Conservation (phyloP, 2,888 invertebrate species). For the Parnassius apollo region DNA sequence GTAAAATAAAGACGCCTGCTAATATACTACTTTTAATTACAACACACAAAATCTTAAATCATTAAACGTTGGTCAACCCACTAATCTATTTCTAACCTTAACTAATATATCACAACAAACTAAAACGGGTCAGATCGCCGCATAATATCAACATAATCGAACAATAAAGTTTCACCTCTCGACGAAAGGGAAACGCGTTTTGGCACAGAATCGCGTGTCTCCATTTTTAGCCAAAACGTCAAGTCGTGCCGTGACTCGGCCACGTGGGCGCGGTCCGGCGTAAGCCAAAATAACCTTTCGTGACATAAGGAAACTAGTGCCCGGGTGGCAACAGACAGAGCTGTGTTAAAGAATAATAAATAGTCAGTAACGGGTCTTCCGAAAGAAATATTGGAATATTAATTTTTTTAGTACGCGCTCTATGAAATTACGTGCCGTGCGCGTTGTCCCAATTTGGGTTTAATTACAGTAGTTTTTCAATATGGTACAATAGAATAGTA, state of each 20-base stretch:
- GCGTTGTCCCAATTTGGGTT: too few relatives aligned
- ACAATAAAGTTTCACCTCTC: slow-evolving; percentile 23
- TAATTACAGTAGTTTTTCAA: too few relatives aligned
- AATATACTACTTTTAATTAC: too few relatives aligned
- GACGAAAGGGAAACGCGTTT: slow-evolving; percentile 27
- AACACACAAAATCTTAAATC: too few relatives aligned
- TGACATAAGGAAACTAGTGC: slow-evolving; percentile 19
- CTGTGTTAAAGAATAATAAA: slow-evolving; percentile 13
- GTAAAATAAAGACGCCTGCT: too few relatives aligned
- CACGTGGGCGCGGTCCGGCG: slow-evolving; percentile 15
- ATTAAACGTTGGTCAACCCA: neutral
- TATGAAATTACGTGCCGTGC: too few relatives aligned
- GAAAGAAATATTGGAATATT: slow-evolving; percentile 12
- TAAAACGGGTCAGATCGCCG: slow-evolving; percentile 1
- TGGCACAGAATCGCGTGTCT: slow-evolving; percentile 20
- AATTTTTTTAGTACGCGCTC: slow-evolving; percentile 2
- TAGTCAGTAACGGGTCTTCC: slow-evolving; percentile 9
- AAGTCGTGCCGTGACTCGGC: slow-evolving; percentile 13
- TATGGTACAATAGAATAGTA: too few relatives aligned
- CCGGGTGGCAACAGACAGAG: slow-evolving; percentile 24
- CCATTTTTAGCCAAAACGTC: slow-evolving; percentile 20
- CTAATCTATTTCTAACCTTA: neutral
- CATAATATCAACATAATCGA: slow-evolving; percentile 19
- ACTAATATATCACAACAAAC: neutral
- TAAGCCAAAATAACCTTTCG: slow-evolving; percentile 19